Evolutionary conservation across 35 echinoderm and acorn worm genomes (phyloP), one percentile per base, ranked within the genome.

Genomic region (Amphiura filiformis): DNA sequence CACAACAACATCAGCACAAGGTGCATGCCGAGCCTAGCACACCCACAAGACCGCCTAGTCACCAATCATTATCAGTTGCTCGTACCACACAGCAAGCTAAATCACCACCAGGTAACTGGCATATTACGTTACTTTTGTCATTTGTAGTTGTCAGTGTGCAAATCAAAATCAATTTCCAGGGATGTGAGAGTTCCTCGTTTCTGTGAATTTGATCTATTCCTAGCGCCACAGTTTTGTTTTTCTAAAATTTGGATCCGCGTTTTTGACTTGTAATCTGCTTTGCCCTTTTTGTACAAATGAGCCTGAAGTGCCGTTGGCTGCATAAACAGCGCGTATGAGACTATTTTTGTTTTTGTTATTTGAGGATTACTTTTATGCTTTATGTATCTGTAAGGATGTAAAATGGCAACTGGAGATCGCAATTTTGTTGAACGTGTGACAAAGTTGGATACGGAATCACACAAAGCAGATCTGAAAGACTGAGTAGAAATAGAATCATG

Each of bases 1-100:
- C 26, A 13, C 84, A 86, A 39, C 84, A 87, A n/a, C 85, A 87
- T 65, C 75, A 38, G 17, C 44, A 30, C 38, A 82, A 82, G 56
- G 15, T 32, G 32, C 36, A 32, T 40, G n/a, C n/a, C n/a, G 26
- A 37, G 56, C 37, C 38, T 36, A 78, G 76, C 76, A 37, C 36
- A 12, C 32, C 65, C 23, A 30, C 17, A 14, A 65, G 31, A 31
- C 64, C 32, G 39, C 32, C 33, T 64, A 34, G 31, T 32, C 56
- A 37, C 31, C 35, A 34, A 17, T 39, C 76, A 0, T 39, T 79
- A 12, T 22, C 56, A 14, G 35, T 86, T 20, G 49, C 65, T 39
- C 75, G 38, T 32, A 13, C 13, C 33, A 57, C 57, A 31, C 36
- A 20, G 31, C 56, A 34, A 17, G 32, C 83, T 12, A 85, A 85